These are phyloP conservation scores for Apodemia mormo DNA, from an alignment of 2,888 invertebrate genomes.

Conservation along the genomic window DNA sequence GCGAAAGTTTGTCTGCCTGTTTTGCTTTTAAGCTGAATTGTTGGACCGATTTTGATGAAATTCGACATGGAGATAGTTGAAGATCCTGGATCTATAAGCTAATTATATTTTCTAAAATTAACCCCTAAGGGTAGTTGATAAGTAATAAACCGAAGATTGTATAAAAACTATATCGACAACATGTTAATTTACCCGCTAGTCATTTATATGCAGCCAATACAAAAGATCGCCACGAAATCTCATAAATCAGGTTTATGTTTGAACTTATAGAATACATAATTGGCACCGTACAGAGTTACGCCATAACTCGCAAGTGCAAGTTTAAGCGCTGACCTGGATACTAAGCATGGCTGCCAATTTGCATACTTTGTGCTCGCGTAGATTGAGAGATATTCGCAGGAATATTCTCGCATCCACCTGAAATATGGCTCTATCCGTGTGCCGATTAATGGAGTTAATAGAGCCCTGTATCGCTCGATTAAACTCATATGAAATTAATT, in stretches of 20 bases:
- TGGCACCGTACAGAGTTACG: constrained; percentile 23
- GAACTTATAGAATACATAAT: constrained; percentile 27
- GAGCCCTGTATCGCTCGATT: neutral
- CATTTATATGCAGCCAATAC: neutral
- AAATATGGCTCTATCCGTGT: neutral
- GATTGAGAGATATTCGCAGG: constrained; percentile 33
- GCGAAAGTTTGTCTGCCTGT: too few relatives aligned
- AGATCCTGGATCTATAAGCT: too few relatives aligned
- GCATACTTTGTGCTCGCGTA: constrained; percentile 32
- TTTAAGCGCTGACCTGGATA: constrained; percentile 34
- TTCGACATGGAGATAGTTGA: too few relatives aligned
- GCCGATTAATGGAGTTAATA: constrained; percentile 10
- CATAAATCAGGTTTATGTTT: constrained; percentile 24
- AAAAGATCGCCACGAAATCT: constrained; percentile 11
- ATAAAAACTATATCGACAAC: too few relatives aligned
- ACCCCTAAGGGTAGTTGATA: too few relatives aligned
- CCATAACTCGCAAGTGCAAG: constrained; percentile 35
- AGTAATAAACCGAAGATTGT: too few relatives aligned
- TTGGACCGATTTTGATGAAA: too few relatives aligned
- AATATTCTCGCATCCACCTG: constrained; percentile 12
- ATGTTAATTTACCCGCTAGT: too few relatives aligned
- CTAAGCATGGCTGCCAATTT: constrained; percentile 35
- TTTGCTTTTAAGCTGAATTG: too few relatives aligned
- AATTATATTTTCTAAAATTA: too few relatives aligned
- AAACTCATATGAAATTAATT: neutral